phyloP scores from a whole-genome alignment of 2,113 vertebrate species.

The Porphyrio hochstetteri region DNA sequence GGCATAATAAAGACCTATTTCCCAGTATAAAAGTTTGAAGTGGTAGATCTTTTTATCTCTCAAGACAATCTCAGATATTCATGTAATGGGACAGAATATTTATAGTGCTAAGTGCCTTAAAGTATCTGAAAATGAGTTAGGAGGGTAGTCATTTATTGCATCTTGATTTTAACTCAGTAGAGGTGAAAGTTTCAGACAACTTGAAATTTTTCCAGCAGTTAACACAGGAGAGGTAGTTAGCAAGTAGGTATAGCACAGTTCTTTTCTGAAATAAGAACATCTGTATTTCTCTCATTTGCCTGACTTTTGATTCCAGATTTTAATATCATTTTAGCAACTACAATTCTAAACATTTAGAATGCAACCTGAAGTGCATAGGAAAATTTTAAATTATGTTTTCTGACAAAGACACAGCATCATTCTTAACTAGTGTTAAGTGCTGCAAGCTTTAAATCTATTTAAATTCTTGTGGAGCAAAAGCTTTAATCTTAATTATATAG shows the following conservation, averaged over 20 bases:
- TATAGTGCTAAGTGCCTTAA: neutral
- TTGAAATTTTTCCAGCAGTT: neutral
- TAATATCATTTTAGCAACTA: neutral
- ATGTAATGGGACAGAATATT: neutral
- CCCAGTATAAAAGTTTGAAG: neutral
- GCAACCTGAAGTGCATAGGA: neutral
- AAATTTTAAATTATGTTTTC: neutral
- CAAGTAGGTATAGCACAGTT: neutral
- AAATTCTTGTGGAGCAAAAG: neutral
- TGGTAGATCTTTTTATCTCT: neutral
- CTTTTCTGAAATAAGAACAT: neutral
- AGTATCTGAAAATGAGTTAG: neutral
- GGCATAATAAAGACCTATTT: neutral
- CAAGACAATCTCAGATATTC: neutral
- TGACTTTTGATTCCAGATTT: neutral
- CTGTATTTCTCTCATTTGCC: neutral
- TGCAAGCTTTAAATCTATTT: too few species aligned
- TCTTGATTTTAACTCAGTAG: neutral
- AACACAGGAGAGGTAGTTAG: neutral
- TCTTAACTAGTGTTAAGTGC: neutral
- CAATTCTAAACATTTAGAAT: neutral
- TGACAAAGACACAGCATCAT: neutral
- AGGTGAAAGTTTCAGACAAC: neutral
- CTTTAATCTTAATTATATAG: neutral
- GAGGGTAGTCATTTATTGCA: fast-evolving